Evolutionary conservation across 1,140 invertebrate species (phyloP).

Genomic region (Bombus confusus): DNA sequence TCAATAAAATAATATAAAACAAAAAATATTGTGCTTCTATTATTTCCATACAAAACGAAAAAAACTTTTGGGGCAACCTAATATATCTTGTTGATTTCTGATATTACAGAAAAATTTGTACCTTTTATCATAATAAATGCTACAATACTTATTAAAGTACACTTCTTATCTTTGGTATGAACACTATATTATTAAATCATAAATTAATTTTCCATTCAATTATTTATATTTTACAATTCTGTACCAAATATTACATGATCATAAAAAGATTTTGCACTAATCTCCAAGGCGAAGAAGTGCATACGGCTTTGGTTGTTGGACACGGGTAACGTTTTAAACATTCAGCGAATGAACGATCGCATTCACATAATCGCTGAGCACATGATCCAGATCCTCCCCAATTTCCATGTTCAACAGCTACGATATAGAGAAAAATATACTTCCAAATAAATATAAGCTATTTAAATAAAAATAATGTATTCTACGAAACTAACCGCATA

Average conservation of each 20-base stretch:
- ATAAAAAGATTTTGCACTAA: conserved; percentile 88
- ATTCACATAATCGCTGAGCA: conserved; percentile 91
- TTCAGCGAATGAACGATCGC: conserved; percentile 90
- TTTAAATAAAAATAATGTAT: conserved; percentile 2
- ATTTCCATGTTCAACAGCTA: conserved; percentile 87
- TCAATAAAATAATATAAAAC: too few species aligned
- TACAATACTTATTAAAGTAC: conserved; percentile 2
- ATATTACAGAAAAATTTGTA: conserved; percentile 21
- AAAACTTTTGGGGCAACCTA: too few species aligned
- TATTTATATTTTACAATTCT: background rate
- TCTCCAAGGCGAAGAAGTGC: conserved; percentile 87
- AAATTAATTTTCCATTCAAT: background rate
- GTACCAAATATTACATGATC: conserved; percentile 73
- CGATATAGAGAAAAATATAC: conserved; percentile 48
- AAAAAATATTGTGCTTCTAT: too few species aligned
- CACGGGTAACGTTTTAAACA: conserved; percentile 90
- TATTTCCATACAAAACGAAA: too few species aligned
- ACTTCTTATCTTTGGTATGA: conserved; percentile 40
- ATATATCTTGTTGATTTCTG: background rate
- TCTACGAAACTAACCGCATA: conserved; percentile 86
- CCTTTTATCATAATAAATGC: conserved; percentile 6
- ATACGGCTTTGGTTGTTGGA: conserved; percentile 87
- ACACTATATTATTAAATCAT: background rate
- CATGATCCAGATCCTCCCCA: conserved; percentile 87
- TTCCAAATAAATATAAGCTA: background rate